phyloP scores from a whole-genome alignment of 1,140 invertebrate genomes.

The Drosophila orosa region DNA sequence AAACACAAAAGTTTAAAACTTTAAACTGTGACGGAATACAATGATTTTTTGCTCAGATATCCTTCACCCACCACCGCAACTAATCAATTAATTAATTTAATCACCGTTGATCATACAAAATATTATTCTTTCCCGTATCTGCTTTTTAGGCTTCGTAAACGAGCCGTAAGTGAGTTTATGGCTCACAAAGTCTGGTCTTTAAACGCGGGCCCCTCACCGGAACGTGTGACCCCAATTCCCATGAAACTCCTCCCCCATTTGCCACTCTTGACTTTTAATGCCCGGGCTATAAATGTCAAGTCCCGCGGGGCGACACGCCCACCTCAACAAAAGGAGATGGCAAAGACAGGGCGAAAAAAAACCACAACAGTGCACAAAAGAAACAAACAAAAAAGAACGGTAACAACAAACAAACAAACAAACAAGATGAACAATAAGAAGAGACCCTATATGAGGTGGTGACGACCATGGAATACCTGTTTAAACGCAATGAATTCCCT shows the following conservation, averaged over 20 bases:
- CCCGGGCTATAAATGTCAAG: constrained; percentile 62
- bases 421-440: constrained; percentile 20
- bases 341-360: constrained; percentile 31
- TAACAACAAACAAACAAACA: constrained; percentile 22
- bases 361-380: constrained; percentile 42
- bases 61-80: neutral
- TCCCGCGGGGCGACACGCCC: constrained; percentile 34
- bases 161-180: constrained; percentile 41
- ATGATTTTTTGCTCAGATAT: neutral
- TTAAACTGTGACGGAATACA: too few relatives aligned
- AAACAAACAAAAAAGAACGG: constrained; percentile 16
- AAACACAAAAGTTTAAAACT: too few relatives aligned
- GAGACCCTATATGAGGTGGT: neutral
- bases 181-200: constrained; percentile 30
- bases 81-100: constrained; percentile 19
- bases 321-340: constrained; percentile 34
- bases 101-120: constrained; percentile 1
- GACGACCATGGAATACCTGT: neutral
- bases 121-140: constrained; percentile 8
- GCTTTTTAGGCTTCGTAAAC: constrained; percentile 13
- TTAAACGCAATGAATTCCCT: too few relatives aligned
- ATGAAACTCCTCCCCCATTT: constrained; percentile 42
- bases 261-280: constrained; percentile 63
- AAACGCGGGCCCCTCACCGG: constrained; percentile 6
- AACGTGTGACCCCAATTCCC: constrained; percentile 37